phyloP scores from a whole-genome alignment of 2,888 invertebrate genomes.

The Bruchidius siliquastri region DNA sequence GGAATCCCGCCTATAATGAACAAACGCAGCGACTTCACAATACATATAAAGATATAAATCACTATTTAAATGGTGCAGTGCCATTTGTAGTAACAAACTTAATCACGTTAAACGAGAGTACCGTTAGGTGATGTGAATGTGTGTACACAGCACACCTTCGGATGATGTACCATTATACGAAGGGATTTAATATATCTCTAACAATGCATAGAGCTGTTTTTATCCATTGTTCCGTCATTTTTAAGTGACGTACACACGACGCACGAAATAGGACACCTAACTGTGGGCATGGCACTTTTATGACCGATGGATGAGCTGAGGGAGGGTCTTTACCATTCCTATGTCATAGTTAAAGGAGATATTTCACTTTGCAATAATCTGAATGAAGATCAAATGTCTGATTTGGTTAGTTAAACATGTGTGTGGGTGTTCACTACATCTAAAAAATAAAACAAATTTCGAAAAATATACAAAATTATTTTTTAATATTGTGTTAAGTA shows the following conservation, averaged over 20 bases:
- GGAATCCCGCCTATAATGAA: too few species aligned
- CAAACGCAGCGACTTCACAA: background rate
- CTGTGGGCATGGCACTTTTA: background rate
- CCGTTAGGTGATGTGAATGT: background rate
- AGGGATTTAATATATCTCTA: background rate
- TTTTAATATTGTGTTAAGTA: too few species aligned
- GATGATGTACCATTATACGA: background rate
- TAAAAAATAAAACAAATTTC: too few species aligned
- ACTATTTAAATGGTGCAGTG: background rate
- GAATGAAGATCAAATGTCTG: too few species aligned
- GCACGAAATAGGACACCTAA: background rate
- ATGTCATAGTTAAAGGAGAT: too few species aligned
- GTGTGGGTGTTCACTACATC: too few species aligned
- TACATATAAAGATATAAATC: background rate
- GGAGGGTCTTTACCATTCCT: too few species aligned
- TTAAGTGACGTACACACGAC: background rate
- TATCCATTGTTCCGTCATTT: background rate
- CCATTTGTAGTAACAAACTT: background rate
- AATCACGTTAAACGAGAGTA: background rate
- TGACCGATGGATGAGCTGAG: background rate
- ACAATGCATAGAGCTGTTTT: background rate
- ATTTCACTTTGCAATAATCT: too few species aligned
- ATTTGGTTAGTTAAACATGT: too few species aligned
- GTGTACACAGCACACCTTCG: background rate
- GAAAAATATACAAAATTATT: too few species aligned